Percentiles rank a stretch among this genome's conserved stretches.
Evolutionary conservation across 2,797 vertebrate species (phyloP).

Genomic region (Sebastiscus albofasciatus): DNA sequence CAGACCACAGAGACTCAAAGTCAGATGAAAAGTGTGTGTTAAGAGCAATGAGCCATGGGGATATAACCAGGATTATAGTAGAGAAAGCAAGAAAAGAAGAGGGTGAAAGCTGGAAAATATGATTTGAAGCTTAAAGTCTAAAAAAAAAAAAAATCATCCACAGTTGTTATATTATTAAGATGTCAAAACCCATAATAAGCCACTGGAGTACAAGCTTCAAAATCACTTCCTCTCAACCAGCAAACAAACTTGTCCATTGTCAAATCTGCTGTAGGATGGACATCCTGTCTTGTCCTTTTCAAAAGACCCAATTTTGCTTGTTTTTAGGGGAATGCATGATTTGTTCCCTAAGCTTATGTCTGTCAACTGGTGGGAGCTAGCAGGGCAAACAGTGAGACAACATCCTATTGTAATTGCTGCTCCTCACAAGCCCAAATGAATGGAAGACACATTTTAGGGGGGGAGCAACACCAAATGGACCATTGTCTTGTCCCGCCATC

Average conservation of each 20-base stretch:
- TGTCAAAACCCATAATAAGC: slow-evolving; percentile 1
- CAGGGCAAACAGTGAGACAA: slow-evolving; percentile 54
- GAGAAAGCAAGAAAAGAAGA: not conserved
- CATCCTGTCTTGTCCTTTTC: slow-evolving; percentile 54
- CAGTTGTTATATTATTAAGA: slow-evolving; percentile 1
- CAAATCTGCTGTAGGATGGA: slow-evolving; percentile 38
- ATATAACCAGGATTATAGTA: slow-evolving; percentile 15
- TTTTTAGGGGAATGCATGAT: slow-evolving; percentile 22
- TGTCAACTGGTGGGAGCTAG: slow-evolving; percentile 23
- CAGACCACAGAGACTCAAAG: slow-evolving; percentile 14
- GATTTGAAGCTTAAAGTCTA: not conserved
- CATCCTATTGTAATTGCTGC: slow-evolving; percentile 41
- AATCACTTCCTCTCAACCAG: slow-evolving; percentile 42
- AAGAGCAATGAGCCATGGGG: not conserved
- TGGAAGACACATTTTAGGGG: not conserved
- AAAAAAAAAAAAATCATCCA: not conserved
- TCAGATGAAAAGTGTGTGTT: slow-evolving; percentile 11
- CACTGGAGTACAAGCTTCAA: slow-evolving; percentile 13
- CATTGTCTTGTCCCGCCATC: not conserved
- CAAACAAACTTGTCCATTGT: slow-evolving; percentile 49
- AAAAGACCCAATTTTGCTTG: slow-evolving; percentile 16
- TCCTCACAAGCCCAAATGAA: slow-evolving; percentile 12
- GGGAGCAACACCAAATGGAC: slow-evolving; percentile 1
- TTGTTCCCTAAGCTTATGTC: slow-evolving; percentile 42
- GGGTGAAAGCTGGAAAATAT: not conserved